Evolutionary conservation across 2,113 vertebrate genomes (phyloP), one percentile per base, ranked within the genome.

Genomic region (Accipiter virgatus): DNA sequence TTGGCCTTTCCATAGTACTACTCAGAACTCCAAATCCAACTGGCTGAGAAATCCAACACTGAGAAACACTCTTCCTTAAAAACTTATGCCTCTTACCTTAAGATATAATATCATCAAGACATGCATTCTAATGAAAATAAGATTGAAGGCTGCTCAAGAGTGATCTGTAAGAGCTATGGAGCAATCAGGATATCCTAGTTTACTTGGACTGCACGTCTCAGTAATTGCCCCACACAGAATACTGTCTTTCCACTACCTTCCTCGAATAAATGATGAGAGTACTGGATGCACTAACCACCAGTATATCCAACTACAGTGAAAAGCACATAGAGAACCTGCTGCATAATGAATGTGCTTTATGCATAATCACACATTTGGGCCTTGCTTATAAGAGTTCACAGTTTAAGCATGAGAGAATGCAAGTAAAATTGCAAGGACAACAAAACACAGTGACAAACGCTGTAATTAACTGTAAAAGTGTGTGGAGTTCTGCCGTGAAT

Each of bases 401-500:
- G 25, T 40, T 67, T 59, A 59, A 67, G 15, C 19, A 22, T 8
- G 3, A 56, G 3, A 81, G 3, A 63, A 0, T 34, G 16, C 19
- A 71, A 66, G 34, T 40, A 71, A 56, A 90, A 70, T 27, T 43
- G 16, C 38, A 48, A 36, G 8, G 4, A 47, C 29, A 78, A 68
- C 32, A 56, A 82, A 67, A 38, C 3, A 23, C 34, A 26, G 13
- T 13, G 7, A 36, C 16, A 52, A 67, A 36, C 21, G 34, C 7
- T 19, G 22, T 16, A 80, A 43, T 48, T 21, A 66, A 38, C 11
- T 38, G 13, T 3, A 31, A 75, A 83, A 65, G 5, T 23, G 63
- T 2, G 7, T 2, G 2, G 1, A 40, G 23, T 25, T 88, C 58
- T 2, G 2, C 11, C 36, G 17, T 34, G 20, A 66, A 3, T 3